Base-by-base conservation (phyloP, 2,797 vertebrate genomes). In the Lacerta agilis region DNA sequence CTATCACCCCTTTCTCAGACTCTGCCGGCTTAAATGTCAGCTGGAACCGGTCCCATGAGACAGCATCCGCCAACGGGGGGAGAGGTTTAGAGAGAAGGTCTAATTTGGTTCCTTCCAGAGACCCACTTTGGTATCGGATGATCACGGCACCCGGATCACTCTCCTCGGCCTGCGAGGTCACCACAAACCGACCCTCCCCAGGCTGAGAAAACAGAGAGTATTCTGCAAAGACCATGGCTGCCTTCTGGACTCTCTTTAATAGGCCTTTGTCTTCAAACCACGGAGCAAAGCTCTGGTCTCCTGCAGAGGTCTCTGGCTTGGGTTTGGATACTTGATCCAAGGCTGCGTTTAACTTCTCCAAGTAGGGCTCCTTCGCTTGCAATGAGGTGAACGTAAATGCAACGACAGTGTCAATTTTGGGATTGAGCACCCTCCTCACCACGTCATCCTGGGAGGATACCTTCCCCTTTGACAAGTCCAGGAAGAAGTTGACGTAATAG, bases 321-420 rank as follows among this genome's bases (percentile, higher is more conserved):
- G 3, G 93, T 79, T 25, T 89, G 88, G 27, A 29, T 88, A 27
- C 72, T 23, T 72, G 71, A 33, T 41, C 36, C 72, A 75, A 23
- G 33, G 36, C 5, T 20, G 72, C 36, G 1, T 89, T 90, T 66
- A 94, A 27, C 27, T 93, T 72, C 13, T 36, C 79, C 33, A 95
- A 8, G 78, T 94, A 92, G 4, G 36, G 64, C 0, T 93, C 92
- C 23, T 87, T 33, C 23, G 84, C 83, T 10, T 69, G 71, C 20
- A 96, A 45, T 1, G 94, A 93, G 1, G 94, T 86, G 41, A 95
- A 91, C 10, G 82, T 91, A 77, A 93, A 94, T 9, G 86, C 71
- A 18, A 94, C 27, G 3, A 92, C 90, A 67, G 83, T 92, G 10
- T 93, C 78, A 75, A 81, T 88, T 18, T 29, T 33, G 58, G 71